Base-by-base conservation (phyloP, 2,797 vertebrate genomes). In the Podarcis lilfordi region DNA sequence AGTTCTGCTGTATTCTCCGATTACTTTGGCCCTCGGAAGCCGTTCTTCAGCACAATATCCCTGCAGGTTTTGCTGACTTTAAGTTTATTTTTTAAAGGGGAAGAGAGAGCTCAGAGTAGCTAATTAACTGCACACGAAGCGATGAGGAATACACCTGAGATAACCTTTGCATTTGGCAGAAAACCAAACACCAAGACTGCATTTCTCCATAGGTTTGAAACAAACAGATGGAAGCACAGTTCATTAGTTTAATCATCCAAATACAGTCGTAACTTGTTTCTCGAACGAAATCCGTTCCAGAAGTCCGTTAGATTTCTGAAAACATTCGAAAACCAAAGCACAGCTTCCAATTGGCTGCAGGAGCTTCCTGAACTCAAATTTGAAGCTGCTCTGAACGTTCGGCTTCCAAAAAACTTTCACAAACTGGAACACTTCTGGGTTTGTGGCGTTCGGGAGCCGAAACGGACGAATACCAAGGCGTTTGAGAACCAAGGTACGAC, bases 141-240 rank as follows among this genome's bases (percentile, higher is more conserved):
- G 19, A 19, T 32, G 32, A 71, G 29, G 7, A 43, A 11, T n/a
- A 13, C 7, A 78, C 78, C 11, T 84, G 61, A 81, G 64, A 0
- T 68, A 1, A 27, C 64, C 43, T 21, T 64, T 2, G 23, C 75
- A 2, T 1, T 72, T 55, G 11, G 25, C 71, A 8, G 32, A 29
- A 80, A 76, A 50, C 55, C 23, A 23, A 25, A 66, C 13, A 35
- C 3, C 37, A 13, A 45, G n/a, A 64, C 55, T 61, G 9, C 23
- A 27, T 59, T 37, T 50, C 88, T 69, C 83, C 64, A 66, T 74
- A 37, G 83, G 61, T 15, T 85, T 85, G 77, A 64, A 55, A 27
- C 64, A 40, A 85, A 75, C 77, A 85, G 82, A 74, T 74, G 77
- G 88, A 89, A 89, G 75, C 13, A 9, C 55, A 66, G 32, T 89